These are phyloP conservation scores for Latheticus oryzae DNA, from an alignment of 2,888 invertebrate species.

Conservation along the genomic window DNA sequence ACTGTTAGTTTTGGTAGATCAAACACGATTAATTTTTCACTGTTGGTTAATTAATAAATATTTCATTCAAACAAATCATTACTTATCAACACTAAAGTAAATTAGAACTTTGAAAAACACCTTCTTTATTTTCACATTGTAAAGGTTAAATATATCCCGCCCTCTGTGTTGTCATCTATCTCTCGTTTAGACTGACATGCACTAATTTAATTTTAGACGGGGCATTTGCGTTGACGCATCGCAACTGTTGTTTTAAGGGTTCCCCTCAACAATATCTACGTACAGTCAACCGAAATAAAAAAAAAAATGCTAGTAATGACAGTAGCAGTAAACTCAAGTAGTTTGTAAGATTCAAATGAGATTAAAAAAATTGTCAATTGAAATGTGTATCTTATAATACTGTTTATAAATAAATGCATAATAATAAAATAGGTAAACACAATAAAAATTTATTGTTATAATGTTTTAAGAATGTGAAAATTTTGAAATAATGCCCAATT, in stretches of 20 bases:
- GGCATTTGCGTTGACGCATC: slow-evolving; percentile 53
- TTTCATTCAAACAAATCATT: slow-evolving; percentile 11
- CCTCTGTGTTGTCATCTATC: slow-evolving; percentile 51
- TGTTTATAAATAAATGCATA: too few species aligned
- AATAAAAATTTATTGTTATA: too few species aligned
- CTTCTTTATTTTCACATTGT: slow-evolving; percentile 45
- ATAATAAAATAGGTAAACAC: too few species aligned
- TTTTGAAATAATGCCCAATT: too few species aligned
- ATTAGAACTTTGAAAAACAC: slow-evolving; percentile 6
- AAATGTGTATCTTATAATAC: too few species aligned
- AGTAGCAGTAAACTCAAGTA: too few species aligned
- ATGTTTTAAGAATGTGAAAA: too few species aligned
- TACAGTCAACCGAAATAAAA: slow-evolving; percentile 36
- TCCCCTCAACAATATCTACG: slow-evolving; percentile 47
- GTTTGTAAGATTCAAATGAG: too few species aligned
- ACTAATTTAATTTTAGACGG: slow-evolving; percentile 53
- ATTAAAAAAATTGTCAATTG: too few species aligned
- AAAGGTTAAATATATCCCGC: slow-evolving; percentile 50
- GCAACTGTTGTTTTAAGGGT: slow-evolving; percentile 58
- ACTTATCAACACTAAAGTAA: slow-evolving; percentile 12
- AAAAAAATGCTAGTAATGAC: too few species aligned
- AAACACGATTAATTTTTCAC: slow-evolving; percentile 7
- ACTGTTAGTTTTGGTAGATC: too few species aligned
- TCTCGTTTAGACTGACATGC: slow-evolving; percentile 49
- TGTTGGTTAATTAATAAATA: neutral